phyloP scores from a whole-genome alignment of 2,797 vertebrate species.

The Xiphorhynchus erythropygius region DNA sequence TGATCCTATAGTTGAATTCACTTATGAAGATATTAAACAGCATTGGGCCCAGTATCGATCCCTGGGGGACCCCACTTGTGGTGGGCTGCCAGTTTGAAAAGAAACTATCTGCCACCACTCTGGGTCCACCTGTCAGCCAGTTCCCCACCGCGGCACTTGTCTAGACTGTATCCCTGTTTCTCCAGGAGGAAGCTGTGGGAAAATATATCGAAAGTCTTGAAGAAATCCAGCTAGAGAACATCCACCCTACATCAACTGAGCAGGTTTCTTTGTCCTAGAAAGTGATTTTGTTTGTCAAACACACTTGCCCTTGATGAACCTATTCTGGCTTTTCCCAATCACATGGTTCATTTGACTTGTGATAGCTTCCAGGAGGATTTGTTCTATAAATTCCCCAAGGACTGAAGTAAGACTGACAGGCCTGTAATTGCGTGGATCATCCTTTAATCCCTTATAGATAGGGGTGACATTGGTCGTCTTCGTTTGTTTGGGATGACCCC shows the following conservation, averaged over 20 bases:
- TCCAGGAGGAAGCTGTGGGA: not conserved
- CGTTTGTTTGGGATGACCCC: not conserved
- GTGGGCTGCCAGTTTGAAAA: not conserved
- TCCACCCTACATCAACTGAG: not conserved
- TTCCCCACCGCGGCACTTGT: not conserved
- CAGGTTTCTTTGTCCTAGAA: not conserved
- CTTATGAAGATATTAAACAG: not conserved
- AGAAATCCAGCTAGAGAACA: not conserved
- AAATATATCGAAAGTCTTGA: not conserved
- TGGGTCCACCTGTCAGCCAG: not conserved
- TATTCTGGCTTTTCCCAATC: not conserved
- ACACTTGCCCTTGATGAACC: not conserved
- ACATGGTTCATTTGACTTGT: not conserved
- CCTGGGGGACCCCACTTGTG: not conserved
- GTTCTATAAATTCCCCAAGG: not conserved
- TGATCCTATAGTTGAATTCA: not conserved
- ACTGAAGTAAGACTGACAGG: not conserved
- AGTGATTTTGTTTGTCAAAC: not conserved
- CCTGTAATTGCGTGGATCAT: not conserved
- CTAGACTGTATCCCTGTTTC: not conserved
- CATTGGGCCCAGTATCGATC: accelerated
- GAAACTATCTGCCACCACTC: not conserved
- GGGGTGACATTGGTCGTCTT: not conserved
- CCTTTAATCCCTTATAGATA: not conserved
- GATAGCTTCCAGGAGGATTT: not conserved